These are phyloP conservation scores for Calcarius lapponicus DNA, from an alignment of 2,797 vertebrate genomes.

Conservation along the genomic window DNA sequence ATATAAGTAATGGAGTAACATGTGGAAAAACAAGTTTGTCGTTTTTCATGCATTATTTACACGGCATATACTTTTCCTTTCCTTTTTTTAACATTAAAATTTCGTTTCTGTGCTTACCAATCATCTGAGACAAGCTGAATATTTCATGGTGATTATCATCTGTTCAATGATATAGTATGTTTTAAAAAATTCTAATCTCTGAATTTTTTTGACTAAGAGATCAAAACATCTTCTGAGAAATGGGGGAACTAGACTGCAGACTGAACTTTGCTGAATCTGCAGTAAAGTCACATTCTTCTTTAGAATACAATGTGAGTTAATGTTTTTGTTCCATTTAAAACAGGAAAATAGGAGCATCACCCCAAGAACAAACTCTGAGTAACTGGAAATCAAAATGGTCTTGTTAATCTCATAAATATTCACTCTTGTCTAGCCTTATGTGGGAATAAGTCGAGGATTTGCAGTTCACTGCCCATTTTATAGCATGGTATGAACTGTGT, in stretches of 20 bases:
- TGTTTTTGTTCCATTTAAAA: neutral
- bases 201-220: neutral
- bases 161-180: neutral
- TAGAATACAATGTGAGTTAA: neutral
- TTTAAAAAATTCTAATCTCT: slow-evolving; percentile 21
- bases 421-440: neutral
- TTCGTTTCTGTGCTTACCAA: neutral
- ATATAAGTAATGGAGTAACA: neutral
- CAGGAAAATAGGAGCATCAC: neutral
- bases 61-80: neutral
- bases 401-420: neutral
- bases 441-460: neutral
- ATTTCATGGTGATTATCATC: slow-evolving; percentile 17
- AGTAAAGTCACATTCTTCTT: neutral
- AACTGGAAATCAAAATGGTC: neutral
- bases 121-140: slow-evolving; percentile 32
- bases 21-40: slow-evolving; percentile 5
- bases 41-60: slow-evolving; percentile 52
- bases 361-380: neutral
- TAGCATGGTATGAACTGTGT: neutral
- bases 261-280: neutral
- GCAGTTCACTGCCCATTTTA: neutral
- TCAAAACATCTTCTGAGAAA: neutral
- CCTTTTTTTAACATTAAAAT: slow-evolving; percentile 15
- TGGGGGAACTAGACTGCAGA: neutral